Conservation (phyloP, 2,888 invertebrate genomes). For the Melanostoma scalare region DNA sequence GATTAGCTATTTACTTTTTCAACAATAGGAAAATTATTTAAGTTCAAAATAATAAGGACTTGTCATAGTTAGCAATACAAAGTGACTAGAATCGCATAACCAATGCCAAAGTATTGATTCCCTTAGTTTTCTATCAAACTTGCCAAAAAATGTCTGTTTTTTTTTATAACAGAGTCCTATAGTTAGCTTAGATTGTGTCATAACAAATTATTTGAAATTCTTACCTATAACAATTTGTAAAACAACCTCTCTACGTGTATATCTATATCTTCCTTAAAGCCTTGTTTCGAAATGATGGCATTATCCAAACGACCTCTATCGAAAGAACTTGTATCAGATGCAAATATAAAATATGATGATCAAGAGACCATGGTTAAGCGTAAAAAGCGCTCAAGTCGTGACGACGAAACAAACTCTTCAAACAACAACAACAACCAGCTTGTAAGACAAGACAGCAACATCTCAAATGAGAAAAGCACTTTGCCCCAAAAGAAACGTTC, state of each 20-base stretch:
- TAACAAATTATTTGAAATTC: constrained; percentile 14
- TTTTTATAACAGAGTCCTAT: too few relatives aligned
- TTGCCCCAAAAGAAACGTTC: constrained; percentile 81
- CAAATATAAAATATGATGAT: constrained; percentile 78
- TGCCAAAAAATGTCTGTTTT: too few relatives aligned
- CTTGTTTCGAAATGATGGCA: constrained; percentile 78
- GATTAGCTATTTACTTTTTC: too few relatives aligned
- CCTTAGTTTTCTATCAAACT: too few relatives aligned
- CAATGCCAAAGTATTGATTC: too few relatives aligned
- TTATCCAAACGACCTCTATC: constrained; percentile 81
- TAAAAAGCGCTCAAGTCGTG: constrained; percentile 81
- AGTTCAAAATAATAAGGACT: too few relatives aligned
- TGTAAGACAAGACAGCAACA: constrained; percentile 65
- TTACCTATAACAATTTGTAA: constrained; percentile 22
- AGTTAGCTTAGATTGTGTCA: not conserved
- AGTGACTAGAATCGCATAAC: too few relatives aligned
- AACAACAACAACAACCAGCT: constrained; percentile 75
- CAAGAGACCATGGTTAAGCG: constrained; percentile 80
- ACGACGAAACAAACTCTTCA: constrained; percentile 78
- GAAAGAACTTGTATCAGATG: constrained; percentile 80
- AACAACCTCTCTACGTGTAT: constrained; percentile 58
- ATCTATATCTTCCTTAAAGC: constrained; percentile 54
- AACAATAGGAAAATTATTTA: too few relatives aligned
- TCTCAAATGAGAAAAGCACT: constrained; percentile 73
- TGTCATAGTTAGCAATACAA: too few relatives aligned